A percentile compares a stretch with the other conserved stretches of the same genome.
Conservation (phyloP, 37 sponge, comb jelly and placozoan genomes). For the Oscarella lobularis region DNA sequence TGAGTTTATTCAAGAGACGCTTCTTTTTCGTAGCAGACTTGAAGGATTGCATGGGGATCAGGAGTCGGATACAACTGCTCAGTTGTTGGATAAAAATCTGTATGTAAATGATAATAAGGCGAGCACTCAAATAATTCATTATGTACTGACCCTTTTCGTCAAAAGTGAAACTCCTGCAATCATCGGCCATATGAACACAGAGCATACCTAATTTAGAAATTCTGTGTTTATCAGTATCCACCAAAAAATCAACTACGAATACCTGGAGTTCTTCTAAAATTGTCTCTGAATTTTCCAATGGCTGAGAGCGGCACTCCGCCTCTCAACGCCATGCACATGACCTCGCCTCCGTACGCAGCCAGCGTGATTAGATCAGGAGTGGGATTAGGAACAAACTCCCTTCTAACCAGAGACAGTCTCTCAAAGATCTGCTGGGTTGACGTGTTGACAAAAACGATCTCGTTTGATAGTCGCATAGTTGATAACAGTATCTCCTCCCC, state of each 20-base stretch:
- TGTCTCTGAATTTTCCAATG: neutral
- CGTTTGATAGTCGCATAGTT: neutral
- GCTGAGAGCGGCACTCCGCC: neutral
- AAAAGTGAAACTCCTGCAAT: neutral
- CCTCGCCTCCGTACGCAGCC: neutral
- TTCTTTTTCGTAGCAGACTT: neutral
- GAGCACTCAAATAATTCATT: neutral
- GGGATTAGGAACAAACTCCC: neutral
- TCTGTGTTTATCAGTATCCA: neutral
- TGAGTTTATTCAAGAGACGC: too few species aligned
- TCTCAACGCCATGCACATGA: neutral
- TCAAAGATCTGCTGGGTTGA: neutral
- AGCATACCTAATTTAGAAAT: neutral
- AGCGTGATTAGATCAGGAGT: neutral
- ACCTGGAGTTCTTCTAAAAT: neutral
- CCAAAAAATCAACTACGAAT: neutral
- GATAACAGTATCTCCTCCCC: neutral
- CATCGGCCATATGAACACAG: neutral
- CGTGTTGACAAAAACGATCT: neutral
- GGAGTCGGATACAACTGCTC: neutral
- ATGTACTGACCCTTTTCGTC: neutral
- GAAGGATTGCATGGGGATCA: neutral
- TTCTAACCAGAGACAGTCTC: neutral
- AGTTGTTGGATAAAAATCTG: neutral
- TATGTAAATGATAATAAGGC: neutral